Percentiles rank a stretch among this genome's conserved stretches.
These are phyloP conservation scores for Perca fluviatilis DNA, from an alignment of 2,113 vertebrate species.

Conservation along the genomic window DNA sequence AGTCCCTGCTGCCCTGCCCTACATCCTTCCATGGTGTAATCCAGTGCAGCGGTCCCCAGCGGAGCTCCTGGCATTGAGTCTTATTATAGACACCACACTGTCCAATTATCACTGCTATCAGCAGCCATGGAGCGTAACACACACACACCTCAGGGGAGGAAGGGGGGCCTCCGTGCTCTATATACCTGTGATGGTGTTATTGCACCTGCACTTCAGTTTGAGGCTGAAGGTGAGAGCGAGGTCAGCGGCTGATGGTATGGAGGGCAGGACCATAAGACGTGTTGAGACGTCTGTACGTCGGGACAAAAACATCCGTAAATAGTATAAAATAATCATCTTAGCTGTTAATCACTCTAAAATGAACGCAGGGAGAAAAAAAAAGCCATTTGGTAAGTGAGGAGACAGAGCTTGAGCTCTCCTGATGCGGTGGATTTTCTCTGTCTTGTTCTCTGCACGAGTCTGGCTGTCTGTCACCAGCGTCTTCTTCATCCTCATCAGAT, in stretches of 20 bases:
- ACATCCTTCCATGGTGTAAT: constrained; percentile 82
- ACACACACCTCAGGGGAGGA: neutral
- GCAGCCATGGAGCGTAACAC: constrained; percentile 37
- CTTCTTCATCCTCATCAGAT: constrained; percentile 2
- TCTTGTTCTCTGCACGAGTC: constrained; percentile 15
- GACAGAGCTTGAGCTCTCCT: neutral
- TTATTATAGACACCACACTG: constrained; percentile 79
- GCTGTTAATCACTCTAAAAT: constrained; percentile 12
- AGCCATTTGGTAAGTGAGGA: neutral
- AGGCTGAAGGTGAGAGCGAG: constrained; percentile 47
- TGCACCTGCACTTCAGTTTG: constrained; percentile 35
- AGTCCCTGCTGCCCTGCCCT: constrained; percentile 81
- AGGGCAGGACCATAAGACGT: neutral
- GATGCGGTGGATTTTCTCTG: constrained; percentile 20
- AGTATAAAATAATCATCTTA: neutral
- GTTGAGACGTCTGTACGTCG: neutral
- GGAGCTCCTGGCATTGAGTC: constrained; percentile 74
- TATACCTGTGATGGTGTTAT: constrained; percentile 37
- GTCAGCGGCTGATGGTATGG: neutral
- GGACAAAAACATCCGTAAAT: neutral
- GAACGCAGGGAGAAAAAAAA: neutral
- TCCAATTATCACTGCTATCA: constrained; percentile 81
- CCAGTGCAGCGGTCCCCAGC: constrained; percentile 74
- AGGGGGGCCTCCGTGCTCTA: constrained; percentile 29
- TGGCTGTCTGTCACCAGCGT: constrained; percentile 28